Evolutionary conservation across 1,140 invertebrate species (phyloP), one percentile per base, ranked within the genome.

Genomic region (Brachionus angularis): DNA sequence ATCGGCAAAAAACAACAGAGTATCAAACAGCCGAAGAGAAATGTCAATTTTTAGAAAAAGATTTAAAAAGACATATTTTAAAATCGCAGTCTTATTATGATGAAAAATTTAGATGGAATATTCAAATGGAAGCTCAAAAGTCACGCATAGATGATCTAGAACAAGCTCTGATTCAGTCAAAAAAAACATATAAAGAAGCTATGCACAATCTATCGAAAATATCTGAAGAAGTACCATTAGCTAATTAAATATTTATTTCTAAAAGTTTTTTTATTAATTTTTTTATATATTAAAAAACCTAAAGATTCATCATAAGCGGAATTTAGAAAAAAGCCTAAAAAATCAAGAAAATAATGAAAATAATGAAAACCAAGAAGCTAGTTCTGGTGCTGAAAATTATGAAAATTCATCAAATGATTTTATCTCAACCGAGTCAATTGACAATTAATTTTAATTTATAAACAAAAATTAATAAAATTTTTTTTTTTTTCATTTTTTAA

Each of bases 371-470:
- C n/a, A n/a, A n/a, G n/a, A n/a, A n/a, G n/a, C n/a, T n/a, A n/a
- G n/a, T n/a, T n/a, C n/a, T n/a, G n/a, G n/a, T n/a, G n/a, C n/a
- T 5, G 90, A 93, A 7, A 91, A 91, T 12, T 90, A 90, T 1
- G 90, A 93, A 74, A 72, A 70, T 71, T 47, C 67, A 23, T 34
- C 36, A 18, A 36, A 52, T 33, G 50, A 42, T 50, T 14, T 52
- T 39, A 47, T 52, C 5, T 49, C 62, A 27, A 23, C 47, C 14
- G 36, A 67, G n/a, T n/a, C 36, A 16, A 42, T 42, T 10, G 39
- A 10, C 39, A 42, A 10, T 42, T 42, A 16, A 42, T 10, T 42
- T 42, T 10, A 42, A 42, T 16, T 16, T 16, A 16, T 10, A 42
- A 10, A 42, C 10, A 42, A 10, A 42, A 10, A 42, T 10, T 42